These are phyloP conservation scores for Panthera uncia DNA, from an alignment of 2,113 vertebrate genomes.

Conservation along the genomic window DNA sequence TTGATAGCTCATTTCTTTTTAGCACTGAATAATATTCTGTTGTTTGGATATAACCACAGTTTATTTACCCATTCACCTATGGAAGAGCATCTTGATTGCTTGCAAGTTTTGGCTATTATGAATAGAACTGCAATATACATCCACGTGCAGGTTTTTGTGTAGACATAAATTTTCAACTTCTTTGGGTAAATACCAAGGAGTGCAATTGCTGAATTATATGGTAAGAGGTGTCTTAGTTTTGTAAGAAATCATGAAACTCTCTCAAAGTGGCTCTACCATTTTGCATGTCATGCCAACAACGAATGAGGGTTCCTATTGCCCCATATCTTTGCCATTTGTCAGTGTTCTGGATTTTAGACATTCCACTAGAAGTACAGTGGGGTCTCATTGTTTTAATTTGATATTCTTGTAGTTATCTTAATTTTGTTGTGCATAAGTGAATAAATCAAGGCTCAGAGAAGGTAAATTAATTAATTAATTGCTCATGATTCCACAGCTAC, in stretches of 20 bases:
- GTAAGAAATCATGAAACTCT: background rate
- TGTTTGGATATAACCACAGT: background rate
- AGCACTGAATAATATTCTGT: background rate
- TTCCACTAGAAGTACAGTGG: background rate
- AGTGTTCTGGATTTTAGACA: background rate
- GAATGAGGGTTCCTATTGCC: background rate
- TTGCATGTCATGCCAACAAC: background rate
- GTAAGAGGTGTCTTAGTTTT: background rate
- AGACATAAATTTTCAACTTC: background rate
- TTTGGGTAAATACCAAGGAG: background rate
- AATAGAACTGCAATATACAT: background rate
- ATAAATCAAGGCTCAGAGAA: background rate
- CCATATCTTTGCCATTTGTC: background rate
- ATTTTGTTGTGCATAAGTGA: background rate
- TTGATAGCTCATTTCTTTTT: background rate
- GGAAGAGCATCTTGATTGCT: background rate
- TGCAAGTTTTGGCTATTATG: background rate
- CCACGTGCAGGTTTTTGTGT: background rate
- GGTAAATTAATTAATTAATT: background rate
- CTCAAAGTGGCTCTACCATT: background rate
- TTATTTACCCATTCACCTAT: background rate
- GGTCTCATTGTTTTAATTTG: background rate
- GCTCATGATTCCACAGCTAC: background rate
- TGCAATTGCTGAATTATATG: background rate
- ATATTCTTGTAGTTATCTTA: constrained; percentile 21